Conservation (phyloP, 2,888 invertebrate genomes). For the Apamea epomidion region DNA sequence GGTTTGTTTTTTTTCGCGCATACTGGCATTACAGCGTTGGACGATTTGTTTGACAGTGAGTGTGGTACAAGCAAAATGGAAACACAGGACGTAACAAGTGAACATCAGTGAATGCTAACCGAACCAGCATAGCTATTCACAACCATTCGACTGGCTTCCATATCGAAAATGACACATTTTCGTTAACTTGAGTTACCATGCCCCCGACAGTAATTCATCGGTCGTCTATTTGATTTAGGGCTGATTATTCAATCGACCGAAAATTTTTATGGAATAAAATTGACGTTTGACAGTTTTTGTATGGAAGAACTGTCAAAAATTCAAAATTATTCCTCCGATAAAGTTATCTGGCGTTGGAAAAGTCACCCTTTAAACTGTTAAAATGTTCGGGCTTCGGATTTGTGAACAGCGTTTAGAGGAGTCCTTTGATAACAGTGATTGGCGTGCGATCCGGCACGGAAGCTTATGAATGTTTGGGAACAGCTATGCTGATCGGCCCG, state of each 20-base stretch:
- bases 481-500: not conserved
- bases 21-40: not conserved
- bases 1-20: slow-evolving; percentile 6
- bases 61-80: not conserved
- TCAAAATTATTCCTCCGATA: too few relatives aligned
- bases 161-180: not conserved
- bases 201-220: not conserved
- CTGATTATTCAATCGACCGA: too few relatives aligned
- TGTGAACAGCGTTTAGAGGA: not conserved
- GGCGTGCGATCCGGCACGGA: not conserved
- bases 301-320: too few relatives aligned
- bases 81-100: slow-evolving; percentile 8
- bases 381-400: not conserved
- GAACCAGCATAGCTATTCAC: not conserved
- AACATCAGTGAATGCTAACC: not conserved
- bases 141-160: not conserved
- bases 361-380: not conserved
- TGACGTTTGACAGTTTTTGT: too few relatives aligned
- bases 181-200: not conserved
- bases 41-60: slow-evolving; percentile 3
- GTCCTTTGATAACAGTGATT: not conserved
- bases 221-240: not conserved
- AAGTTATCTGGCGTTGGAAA: too few relatives aligned
- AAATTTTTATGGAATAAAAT: too few relatives aligned
- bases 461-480: not conserved